Base-by-base conservation (phyloP, 2,797 vertebrate genomes). In the Coregonus sp. region DNA sequence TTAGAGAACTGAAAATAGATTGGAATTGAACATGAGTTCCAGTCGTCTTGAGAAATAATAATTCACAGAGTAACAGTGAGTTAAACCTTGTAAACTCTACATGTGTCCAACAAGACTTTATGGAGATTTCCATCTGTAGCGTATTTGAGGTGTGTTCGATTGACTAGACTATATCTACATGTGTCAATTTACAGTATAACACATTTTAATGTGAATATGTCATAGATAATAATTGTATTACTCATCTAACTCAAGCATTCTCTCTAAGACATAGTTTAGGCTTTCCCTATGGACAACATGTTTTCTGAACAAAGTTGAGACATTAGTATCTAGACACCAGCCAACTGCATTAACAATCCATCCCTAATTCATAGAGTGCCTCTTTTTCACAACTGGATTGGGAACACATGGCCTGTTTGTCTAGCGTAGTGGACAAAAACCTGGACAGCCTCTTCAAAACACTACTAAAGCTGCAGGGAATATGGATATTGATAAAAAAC, bases 401-500 rank as follows among this genome's bases (percentile, higher is more conserved):
- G 52, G 50, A 56, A 69, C 31, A 16, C 35, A 61, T 47, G 65
- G 59, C 69, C 75, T 73, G 51, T 74, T 74, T 77, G 31, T 68
- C 50, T 66, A 56, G 68, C 35, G 74, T 73, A 73, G 37, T 29
- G 68, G 37, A 67, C 31, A 59, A 74, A 67, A 74, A 80, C 77
- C 74, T 74, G 66, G 71, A 72, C 70, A 47, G 50, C 33, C 59
- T 72, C 71, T 80, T 51, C 40, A 52, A 47, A 82, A 75, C 77
- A 82, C 67, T 54, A 69, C 67, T 72, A 76, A 82, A 79, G 79
- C 70, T 71, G 70, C 76, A 50, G 61, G 74, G 71, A 72, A 81
- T 81, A 81, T 83, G 82, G 73, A 89, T 89, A 89, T 85, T 86
- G 74, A 92, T 89, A 85, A 79, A 84, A 82, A 83, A 81, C 29